Conservation (phyloP, 2,888 invertebrate species). For the Pseudoips prasinana region DNA sequence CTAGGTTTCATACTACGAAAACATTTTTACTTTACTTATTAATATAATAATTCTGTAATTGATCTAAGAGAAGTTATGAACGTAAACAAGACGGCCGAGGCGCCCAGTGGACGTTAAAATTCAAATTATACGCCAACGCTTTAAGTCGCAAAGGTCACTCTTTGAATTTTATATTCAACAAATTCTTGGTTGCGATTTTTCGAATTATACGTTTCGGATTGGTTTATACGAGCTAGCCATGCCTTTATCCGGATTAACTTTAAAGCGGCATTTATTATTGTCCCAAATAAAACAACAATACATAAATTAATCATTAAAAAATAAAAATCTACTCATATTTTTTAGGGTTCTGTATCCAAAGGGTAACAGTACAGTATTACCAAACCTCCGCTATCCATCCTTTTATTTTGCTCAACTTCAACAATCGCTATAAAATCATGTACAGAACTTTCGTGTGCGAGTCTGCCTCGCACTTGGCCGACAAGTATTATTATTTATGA, state of each 20-base stretch:
- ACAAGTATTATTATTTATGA: too few relatives aligned
- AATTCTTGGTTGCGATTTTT: conserved; percentile 23
- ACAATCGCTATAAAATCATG: too few relatives aligned
- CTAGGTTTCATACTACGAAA: conserved; percentile 13
- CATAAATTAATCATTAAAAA: too few relatives aligned
- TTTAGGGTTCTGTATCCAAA: too few relatives aligned
- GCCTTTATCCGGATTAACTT: conserved; percentile 22
- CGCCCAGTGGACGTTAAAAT: conserved; percentile 18
- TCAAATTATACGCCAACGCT: conserved; percentile 26
- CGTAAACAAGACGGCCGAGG: conserved; percentile 18
- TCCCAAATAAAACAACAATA: too few relatives aligned
- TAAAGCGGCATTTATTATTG: conserved; percentile 17
- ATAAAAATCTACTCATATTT: too few relatives aligned
- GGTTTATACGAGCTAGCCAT: conserved; percentile 17
- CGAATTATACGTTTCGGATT: conserved; percentile 21
- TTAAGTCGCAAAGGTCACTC: conserved; percentile 15
- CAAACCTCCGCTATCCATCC: too few relatives aligned
- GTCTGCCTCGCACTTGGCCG: too few relatives aligned
- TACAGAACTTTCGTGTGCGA: too few relatives aligned
- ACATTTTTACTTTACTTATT: too few relatives aligned
- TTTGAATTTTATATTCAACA: conserved; percentile 20
- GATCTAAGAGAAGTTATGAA: conserved; percentile 28
- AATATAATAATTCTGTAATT: conserved; percentile 15
- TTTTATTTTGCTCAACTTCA: too few relatives aligned
- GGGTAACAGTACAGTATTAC: too few relatives aligned